Percentiles rank a stretch among this genome's conserved stretches.
Evolutionary conservation across 2,113 vertebrate species (phyloP).

Genomic region (Naja naja): DNA sequence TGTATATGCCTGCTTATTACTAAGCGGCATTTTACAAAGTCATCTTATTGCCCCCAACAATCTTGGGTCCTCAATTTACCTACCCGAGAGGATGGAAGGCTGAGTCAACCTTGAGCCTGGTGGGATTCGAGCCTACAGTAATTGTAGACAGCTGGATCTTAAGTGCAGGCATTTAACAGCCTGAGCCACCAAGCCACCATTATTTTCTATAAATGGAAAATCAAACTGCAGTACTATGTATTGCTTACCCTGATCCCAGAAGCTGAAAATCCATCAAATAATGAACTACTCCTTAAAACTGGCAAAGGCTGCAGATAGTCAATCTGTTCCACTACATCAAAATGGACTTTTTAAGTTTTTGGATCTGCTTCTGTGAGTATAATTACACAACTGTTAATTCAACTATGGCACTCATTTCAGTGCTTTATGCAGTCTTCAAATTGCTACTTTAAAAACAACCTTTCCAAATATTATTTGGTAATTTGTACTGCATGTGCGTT

Average conservation of each 20-base stretch:
- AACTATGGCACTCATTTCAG: background rate
- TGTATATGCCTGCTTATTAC: too few relatives aligned
- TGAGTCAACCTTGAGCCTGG: too few relatives aligned
- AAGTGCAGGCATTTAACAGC: too few relatives aligned
- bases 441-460: background rate
- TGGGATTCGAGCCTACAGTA: too few relatives aligned
- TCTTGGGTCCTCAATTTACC: too few relatives aligned
- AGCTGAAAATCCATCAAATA: background rate
- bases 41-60: too few relatives aligned
- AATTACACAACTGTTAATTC: background rate
- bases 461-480: background rate
- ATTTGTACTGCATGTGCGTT: background rate
- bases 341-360: background rate
- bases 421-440: background rate
- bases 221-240: background rate
- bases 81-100: too few relatives aligned
- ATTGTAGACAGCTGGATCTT: too few relatives aligned
- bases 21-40: too few relatives aligned
- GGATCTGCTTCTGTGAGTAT: background rate
- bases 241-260: background rate
- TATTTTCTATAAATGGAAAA: background rate
- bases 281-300: background rate
- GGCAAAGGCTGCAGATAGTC: background rate
- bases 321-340: background rate
- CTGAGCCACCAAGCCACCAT: too few relatives aligned